Percentiles rank a stretch among this genome's conserved stretches.
phyloP scores from a whole-genome alignment of 2,113 vertebrate genomes.

The Camelus bactrianus region DNA sequence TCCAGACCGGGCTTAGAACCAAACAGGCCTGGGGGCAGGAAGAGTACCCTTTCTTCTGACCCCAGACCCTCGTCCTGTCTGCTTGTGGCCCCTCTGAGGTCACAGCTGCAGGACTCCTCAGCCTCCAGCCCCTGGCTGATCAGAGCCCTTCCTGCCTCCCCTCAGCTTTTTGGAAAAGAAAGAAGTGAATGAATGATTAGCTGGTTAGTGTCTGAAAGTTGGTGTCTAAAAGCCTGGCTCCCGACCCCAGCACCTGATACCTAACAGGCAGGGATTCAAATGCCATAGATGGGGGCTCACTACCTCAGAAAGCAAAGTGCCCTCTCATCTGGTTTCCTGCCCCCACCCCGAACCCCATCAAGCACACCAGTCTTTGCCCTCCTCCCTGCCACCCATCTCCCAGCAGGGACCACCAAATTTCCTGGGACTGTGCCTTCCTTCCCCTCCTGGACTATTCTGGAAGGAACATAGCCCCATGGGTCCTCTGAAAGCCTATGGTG shows the following conservation, averaged over 20 bases:
- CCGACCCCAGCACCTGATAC: neutral
- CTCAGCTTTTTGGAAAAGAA: neutral
- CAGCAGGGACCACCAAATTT: neutral
- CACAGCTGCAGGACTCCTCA: neutral
- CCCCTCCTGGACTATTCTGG: neutral
- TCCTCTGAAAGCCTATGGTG: neutral
- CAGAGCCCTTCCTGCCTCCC: neutral
- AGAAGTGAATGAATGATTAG: neutral
- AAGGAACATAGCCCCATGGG: neutral
- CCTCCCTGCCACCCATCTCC: neutral
- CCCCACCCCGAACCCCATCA: too few relatives aligned
- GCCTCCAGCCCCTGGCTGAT: neutral
- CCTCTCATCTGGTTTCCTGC: neutral
- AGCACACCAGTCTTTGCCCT: neutral
- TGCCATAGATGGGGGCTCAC: neutral
- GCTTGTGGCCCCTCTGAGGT: too few relatives aligned
- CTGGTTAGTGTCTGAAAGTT: neutral
- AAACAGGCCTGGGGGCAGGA: neutral
- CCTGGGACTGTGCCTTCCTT: neutral
- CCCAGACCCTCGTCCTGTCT: neutral
- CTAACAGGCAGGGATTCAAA: neutral
- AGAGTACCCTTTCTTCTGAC: neutral
- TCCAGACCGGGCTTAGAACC: neutral
- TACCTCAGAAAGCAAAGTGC: neutral
- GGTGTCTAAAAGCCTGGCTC: neutral